These are phyloP conservation scores for Drosophila trapezifrons DNA, from an alignment of 1,140 invertebrate species.

Conservation along the genomic window DNA sequence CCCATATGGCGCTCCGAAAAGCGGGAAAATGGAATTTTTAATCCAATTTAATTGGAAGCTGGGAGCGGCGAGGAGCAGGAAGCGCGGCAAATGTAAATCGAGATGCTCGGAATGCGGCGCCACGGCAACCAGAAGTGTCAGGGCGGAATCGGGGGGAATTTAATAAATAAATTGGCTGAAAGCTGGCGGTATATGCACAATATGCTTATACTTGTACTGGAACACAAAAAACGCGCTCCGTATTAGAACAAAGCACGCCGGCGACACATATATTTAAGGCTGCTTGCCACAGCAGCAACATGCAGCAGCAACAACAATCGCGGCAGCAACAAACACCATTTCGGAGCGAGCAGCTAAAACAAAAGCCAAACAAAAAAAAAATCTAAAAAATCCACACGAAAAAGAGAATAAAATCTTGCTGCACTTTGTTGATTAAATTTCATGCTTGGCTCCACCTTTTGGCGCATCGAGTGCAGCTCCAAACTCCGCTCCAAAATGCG, in stretches of 20 bases:
- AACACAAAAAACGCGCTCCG: slow-evolving; percentile 18
- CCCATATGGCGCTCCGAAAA: slow-evolving; percentile 55
- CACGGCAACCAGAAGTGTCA: slow-evolving; percentile 49
- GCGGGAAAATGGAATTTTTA: slow-evolving; percentile 80
- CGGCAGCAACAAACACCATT: slow-evolving; percentile 46
- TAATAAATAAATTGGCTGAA: slow-evolving; percentile 74
- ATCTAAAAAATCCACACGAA: slow-evolving; percentile 1
- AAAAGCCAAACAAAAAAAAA: slow-evolving; percentile 33
- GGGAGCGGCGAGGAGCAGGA: background rate
- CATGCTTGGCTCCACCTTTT: slow-evolving; percentile 71
- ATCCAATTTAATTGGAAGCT: slow-evolving; percentile 74
- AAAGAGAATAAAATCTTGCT: slow-evolving; percentile 67
- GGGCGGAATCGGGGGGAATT: slow-evolving; percentile 32
- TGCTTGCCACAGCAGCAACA: slow-evolving; percentile 43
- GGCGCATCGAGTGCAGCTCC: slow-evolving; percentile 43
- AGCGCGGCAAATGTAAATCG: slow-evolving; percentile 27
- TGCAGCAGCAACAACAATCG: slow-evolving; percentile 12
- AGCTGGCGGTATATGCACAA: slow-evolving; percentile 45
- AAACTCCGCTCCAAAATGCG: slow-evolving; percentile 42
- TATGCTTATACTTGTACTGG: slow-evolving; percentile 31
- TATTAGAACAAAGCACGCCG: slow-evolving; percentile 68
- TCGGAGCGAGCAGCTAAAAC: slow-evolving; percentile 30
- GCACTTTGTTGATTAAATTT: slow-evolving; percentile 81
- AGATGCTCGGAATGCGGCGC: slow-evolving; percentile 37
- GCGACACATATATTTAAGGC: slow-evolving; percentile 76